Evolutionary conservation across 1,140 invertebrate species (phyloP), one percentile per base, ranked within the genome.

Genomic region (Lanistes nyassanus): DNA sequence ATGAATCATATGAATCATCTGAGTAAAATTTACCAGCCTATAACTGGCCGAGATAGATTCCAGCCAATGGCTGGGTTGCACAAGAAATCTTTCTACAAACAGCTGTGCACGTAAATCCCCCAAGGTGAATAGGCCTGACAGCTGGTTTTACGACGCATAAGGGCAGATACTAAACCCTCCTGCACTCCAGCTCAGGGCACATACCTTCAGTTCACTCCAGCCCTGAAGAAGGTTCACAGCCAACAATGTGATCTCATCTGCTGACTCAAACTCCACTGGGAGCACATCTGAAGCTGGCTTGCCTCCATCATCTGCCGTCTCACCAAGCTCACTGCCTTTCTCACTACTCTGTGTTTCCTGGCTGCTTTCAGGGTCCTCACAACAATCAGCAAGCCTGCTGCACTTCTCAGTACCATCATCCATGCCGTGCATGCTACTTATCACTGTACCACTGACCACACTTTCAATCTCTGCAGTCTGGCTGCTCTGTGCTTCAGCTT

Each of bases 171-270:
- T 69, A n/a, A 21, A 69, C n/a, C 29, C 34, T 23, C 70, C 56
- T 9, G 36, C 31, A n/a, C n/a, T n/a, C n/a, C 21, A 3, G 39
- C 26, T 31, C 47, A 66, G 42, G 65, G 16, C 11, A 47, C 70
- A 53, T 78, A 88, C 85, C 86, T 96, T 95, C 21, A 97, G 90
- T 82, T 92, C 92, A 6, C 92, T 92, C 95, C 95, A 97, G 62
- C 92, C 90, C 29, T 92, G 91, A 56, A 96, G 81, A 29, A 96
- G 87, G 80, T 92, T 92, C 23, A 88, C 89, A 11, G 94, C 93
- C 23, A 94, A 84, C 55, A 71, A 65, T 9, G 77, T 74, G 19
- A 85, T 70, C 23, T 79, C 77, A 47, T 79, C 77, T 47, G 75
- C 74, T 13, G 58, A 72, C 42, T 72, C 34, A 36, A 51, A 64